Evolutionary conservation across 37 sponge, comb jelly and placozoan genomes (phyloP), one percentile per base, ranked within the genome.

Genomic region (Spongia lamella): DNA sequence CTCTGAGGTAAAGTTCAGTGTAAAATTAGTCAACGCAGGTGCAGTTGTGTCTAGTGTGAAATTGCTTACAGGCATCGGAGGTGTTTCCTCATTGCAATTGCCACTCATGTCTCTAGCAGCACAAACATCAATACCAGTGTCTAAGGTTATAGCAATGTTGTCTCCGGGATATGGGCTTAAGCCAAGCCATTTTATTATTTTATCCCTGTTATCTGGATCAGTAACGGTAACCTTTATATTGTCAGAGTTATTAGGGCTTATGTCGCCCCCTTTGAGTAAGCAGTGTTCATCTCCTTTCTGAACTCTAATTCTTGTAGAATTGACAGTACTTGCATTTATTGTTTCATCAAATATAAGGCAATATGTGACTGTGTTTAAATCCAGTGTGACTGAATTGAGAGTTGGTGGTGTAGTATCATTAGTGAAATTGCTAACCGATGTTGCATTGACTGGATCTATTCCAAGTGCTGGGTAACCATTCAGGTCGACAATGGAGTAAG

Each of bases 291-390:
- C 54, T 21, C 39, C 30, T 20, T 76, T 68, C 72, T 93, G 93
- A 20, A 93, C 38, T n/a, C 79, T 82, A 25, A 93, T 73, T 43
- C 65, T 67, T 2, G 70, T 54, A 61, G 90, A 75, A 82, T 85
- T 61, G 27, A 93, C 66, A 16, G 85, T 52, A 13, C 34, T 25
- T 17, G 63, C 85, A 69, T 88, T 72, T 16, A 93, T 86, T 22
- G 90, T 89, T 50, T 93, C 93, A 24, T 86, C 82, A 68, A 93
- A 93, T 7, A 80, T 88, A 15, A 93, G 61, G 22, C 54, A 64
- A 7, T 89, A 71, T 0, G 69, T 37, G 2, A 61, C 60, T 24
- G n/a, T 6, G 30, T 85, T 85, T 54, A 93, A 49, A 38, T 93
- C 93, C 30, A 88, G 34, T 16, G 51, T 43, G 2, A 65, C 65